Conservation (phyloP, 2,113 vertebrate species). For the Rhynchopsitta pachyrhyncha region DNA sequence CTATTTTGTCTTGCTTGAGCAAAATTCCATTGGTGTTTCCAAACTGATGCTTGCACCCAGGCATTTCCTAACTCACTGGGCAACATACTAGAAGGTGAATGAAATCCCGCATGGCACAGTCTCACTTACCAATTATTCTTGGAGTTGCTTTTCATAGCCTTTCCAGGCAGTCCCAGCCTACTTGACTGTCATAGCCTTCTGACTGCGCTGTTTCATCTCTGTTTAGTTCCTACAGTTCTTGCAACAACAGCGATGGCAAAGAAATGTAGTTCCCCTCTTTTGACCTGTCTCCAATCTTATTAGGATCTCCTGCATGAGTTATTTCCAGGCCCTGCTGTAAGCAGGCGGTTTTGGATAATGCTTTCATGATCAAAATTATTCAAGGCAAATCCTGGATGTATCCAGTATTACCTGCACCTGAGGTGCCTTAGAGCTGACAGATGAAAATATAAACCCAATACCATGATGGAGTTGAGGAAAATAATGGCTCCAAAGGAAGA, state of each 20-base stretch:
- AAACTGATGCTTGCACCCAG: slow-evolving; percentile 47
- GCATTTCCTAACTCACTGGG: neutral
- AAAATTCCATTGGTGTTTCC: slow-evolving; percentile 25
- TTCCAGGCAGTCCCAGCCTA: neutral
- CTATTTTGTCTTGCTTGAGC: neutral
- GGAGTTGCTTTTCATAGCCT: neutral
- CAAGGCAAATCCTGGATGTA: neutral
- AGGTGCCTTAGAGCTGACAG: neutral
- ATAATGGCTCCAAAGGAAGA: neutral
- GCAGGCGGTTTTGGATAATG: neutral
- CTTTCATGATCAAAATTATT: neutral
- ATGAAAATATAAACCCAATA: neutral
- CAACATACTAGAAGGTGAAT: neutral
- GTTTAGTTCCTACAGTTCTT: neutral
- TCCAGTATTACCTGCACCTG: neutral
- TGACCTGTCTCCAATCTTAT: neutral
- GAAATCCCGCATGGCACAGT: neutral
- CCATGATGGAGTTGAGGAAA: neutral
- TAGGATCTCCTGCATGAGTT: neutral
- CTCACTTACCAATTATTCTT: neutral
- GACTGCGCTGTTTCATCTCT: neutral
- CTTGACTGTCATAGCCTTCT: neutral
- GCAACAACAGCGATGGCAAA: neutral
- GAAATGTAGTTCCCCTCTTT: neutral
- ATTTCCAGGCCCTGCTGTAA: neutral